Base-by-base conservation (phyloP, 2,113 vertebrate genomes). In the Pomatorhinus ruficollis region DNA sequence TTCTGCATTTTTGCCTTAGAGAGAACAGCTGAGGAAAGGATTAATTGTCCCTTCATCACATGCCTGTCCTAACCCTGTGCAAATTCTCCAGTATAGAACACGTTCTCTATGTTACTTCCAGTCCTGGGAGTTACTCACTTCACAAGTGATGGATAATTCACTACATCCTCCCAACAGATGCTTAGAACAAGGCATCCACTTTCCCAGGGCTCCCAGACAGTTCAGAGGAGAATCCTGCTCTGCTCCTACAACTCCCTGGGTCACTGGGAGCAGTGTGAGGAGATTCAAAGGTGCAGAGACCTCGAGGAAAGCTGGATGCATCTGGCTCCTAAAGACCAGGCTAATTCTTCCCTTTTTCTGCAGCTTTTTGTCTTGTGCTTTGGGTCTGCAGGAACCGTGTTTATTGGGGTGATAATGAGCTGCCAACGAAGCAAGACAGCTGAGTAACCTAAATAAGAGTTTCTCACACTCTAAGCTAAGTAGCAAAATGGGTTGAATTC, bases 311-410 rank as follows among this genome's bases (percentile, higher is more conserved):
- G 64, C 44, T 90, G 75, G 47, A 37, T 78, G n/a, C 72, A 77
- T 80, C 45, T 83, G 82, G 39, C 82, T 89, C 2, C 0, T 56
- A 71, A 83, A 88, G 49, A 84, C 44, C 19, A 3, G 35, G 15
- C 42, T 83, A 45, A 88, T 90, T 94, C 50, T 86, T 96, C 70
- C 18, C 28, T n/a, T 92, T 83, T 42, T 79, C 65, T 93, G 57
- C 80, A 87, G 80, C 45, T 83, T 95, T 96, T 49, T 71, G 37
- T 90, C 65, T 72, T 42, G 23, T 72, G 74, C 57, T 90, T 77
- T 64, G 47, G 9, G 20, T 78, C 59, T 66, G 31, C 47, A 83
- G 50, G 30, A 92, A 52, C 56, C 4, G 6, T 7, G 28, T 81
- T 90, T 64, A 45, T 66, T 68, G 63, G 64, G 15, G 30, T 47